phyloP scores from a whole-genome alignment of 2,888 invertebrate genomes.

The Drosophila ochracea region DNA sequence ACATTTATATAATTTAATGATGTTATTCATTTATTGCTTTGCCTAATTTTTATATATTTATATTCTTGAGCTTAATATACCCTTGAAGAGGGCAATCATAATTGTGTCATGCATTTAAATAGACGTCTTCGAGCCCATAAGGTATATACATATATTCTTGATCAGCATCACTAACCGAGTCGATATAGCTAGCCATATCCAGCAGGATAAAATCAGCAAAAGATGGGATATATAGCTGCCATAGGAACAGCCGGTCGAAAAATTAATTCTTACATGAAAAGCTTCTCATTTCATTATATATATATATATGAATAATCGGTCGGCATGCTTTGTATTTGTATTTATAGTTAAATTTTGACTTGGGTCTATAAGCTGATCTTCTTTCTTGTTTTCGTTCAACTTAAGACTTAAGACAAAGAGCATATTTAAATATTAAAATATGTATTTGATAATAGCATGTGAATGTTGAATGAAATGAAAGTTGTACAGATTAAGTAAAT shows the following conservation, averaged over 20 bases:
- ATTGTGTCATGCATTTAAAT: not conserved
- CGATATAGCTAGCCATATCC: not conserved
- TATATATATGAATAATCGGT: not conserved
- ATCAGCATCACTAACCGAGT: not conserved
- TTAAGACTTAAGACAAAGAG: not conserved
- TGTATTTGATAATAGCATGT: not conserved
- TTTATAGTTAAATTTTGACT: not conserved
- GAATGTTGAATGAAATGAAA: not conserved
- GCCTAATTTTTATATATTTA: not conserved
- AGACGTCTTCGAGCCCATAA: not conserved
- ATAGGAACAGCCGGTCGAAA: not conserved
- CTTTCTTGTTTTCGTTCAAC: not conserved
- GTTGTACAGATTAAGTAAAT: not conserved
- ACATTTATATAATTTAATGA: not conserved
- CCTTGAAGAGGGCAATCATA: not conserved
- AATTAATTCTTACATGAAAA: not conserved
- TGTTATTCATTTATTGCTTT: not conserved
- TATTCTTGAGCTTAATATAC: not conserved
- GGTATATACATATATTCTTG: not conserved
- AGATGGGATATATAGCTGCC: not conserved
- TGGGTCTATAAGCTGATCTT: not conserved
- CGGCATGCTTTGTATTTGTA: too few relatives aligned
- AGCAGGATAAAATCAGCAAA: not conserved
- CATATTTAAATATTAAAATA: not conserved
- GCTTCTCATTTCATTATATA: not conserved